These are phyloP conservation scores for Albula goreensis DNA, from an alignment of 2,113 vertebrate species.

Conservation along the genomic window DNA sequence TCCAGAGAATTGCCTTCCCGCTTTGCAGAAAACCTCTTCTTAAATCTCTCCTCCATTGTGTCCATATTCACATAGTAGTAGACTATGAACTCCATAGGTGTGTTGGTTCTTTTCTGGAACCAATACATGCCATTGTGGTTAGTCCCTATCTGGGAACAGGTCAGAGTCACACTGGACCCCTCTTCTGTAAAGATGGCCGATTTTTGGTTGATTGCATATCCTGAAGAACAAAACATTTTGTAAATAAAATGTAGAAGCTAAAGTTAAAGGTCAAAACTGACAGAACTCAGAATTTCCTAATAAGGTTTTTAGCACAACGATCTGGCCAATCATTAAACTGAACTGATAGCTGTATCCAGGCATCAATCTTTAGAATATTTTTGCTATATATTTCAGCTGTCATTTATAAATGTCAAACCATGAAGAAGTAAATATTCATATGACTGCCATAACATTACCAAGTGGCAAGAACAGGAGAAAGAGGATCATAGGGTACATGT, in stretches of 20 bases:
- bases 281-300: not conserved
- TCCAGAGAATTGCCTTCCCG: not conserved
- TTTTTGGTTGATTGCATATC: conserved; percentile 34
- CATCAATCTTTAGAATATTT: too few relatives aligned
- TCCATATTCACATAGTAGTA: conserved; percentile 10
- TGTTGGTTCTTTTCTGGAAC: conserved; percentile 37
- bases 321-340: too few relatives aligned
- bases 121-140: conserved; percentile 46
- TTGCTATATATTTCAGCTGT: too few relatives aligned
- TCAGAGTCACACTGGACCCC: conserved; percentile 38
- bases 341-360: too few relatives aligned
- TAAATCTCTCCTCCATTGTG: conserved; percentile 18
- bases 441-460: not conserved
- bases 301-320: not conserved
- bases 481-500: not conserved
- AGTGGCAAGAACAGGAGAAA: not conserved
- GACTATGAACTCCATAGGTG: conserved; percentile 24
- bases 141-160: conserved; percentile 39
- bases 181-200: conserved; percentile 31
- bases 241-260: not conserved
- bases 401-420: too few relatives aligned
- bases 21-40: conserved; percentile 18
- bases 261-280: not conserved
- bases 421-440: too few relatives aligned
- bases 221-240: conserved; percentile 23